phyloP scores from a whole-genome alignment of 2,888 invertebrate species.

The Boloria euphrosyne region DNA sequence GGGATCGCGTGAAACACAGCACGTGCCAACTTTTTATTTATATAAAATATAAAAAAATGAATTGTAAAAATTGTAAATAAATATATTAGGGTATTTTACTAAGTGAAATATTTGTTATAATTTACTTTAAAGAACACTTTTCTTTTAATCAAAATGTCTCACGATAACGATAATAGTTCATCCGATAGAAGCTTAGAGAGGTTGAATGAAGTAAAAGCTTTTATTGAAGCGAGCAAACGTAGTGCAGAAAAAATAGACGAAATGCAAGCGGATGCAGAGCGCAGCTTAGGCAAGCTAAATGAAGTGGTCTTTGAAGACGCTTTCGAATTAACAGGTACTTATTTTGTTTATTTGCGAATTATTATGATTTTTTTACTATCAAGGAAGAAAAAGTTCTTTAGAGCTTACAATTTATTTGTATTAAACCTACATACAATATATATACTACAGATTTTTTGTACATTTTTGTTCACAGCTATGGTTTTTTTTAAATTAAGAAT shows the following conservation, averaged over 20 bases:
- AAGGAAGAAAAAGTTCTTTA: too few species aligned
- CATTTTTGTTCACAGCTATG: too few species aligned
- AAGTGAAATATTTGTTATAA: background rate
- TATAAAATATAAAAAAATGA: background rate
- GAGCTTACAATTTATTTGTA: too few species aligned
- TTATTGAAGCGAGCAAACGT: slow-evolving; percentile 35
- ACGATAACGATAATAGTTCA: slow-evolving; percentile 32
- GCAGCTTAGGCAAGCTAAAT: slow-evolving; percentile 47
- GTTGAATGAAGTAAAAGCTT: slow-evolving; percentile 41
- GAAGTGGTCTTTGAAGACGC: slow-evolving; percentile 72
- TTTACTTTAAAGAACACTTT: background rate
- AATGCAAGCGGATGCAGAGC: slow-evolving; percentile 50
- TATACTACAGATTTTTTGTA: background rate
- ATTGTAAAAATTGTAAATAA: background rate
- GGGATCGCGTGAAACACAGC: background rate
- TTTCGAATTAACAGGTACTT: slow-evolving; percentile 63
- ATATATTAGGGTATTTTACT: background rate
- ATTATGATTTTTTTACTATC: background rate
- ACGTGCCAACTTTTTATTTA: background rate
- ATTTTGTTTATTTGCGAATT: background rate
- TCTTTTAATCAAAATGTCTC: slow-evolving; percentile 26
- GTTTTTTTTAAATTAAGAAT: too few species aligned
- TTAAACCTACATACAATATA: too few species aligned
- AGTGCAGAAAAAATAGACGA: slow-evolving; percentile 48
- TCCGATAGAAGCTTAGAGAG: slow-evolving; percentile 37